Evolutionary conservation across 2,888 invertebrate genomes (phyloP), one percentile per base, ranked within the genome.

Genomic region (Agrochola macilenta): DNA sequence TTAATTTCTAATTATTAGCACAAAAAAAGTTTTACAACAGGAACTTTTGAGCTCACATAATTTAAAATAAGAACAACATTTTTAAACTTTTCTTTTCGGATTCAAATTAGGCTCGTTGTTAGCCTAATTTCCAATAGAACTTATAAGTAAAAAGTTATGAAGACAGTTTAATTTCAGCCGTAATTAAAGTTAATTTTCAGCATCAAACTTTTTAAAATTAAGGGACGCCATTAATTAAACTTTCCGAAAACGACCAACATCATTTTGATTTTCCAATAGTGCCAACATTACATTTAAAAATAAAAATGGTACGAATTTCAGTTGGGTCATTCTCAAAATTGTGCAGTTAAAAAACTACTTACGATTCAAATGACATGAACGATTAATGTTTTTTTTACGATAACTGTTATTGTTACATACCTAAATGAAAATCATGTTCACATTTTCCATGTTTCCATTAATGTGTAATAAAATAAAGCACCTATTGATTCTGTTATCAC

Each of bases 401-500:
- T 72, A 66, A 17, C 23, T 52, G 26, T 43, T 35, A 69, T 35
- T 57, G 46, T 76, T 54, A 57, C 63, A 69, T 72, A n/a, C n/a
- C n/a, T n/a, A 70, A 76, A 74, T 58, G 20, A 75, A 76, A 83
- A 83, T 76, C 69, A 79, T 87, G 80, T 81, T 65, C 69, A 74
- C 68, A 82, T 88, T 82, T 78, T 76, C 30, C 69, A 79, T 71
- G 74, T 64, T 39, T 66, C 83, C 82, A 83, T 84, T 79, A 83
- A 78, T 74, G 78, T 76, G 85, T 78, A 88, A 89, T 89, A 90
- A 90, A 90, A 85, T 85, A 79, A 90, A 89, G 89, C 90, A 89
- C 87, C 81, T 86, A 90, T 91, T 86, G 89, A 89, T 89, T 87
- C 83, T 82, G 85, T 90, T 91, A 91, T 91, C 90, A 86, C 84